These are phyloP conservation scores for Strix uralensis DNA, from an alignment of 2,113 vertebrate species.

Conservation along the genomic window DNA sequence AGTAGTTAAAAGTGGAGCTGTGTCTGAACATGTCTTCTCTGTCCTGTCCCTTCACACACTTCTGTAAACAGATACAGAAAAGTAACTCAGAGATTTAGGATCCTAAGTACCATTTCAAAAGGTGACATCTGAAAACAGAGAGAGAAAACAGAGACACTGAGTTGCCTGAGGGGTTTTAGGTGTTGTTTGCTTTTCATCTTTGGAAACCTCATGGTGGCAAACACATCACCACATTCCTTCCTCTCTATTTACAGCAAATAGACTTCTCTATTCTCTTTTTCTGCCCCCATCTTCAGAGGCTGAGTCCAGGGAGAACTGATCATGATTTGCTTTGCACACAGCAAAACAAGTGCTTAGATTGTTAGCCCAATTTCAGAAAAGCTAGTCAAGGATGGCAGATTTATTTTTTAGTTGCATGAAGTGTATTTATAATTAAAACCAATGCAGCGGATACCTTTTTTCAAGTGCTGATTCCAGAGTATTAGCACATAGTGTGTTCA, in stretches of 20 bases:
- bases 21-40: neutral
- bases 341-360: neutral
- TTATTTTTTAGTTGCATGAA: constrained; percentile 19
- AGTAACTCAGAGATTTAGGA: neutral
- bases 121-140: neutral
- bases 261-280: neutral
- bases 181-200: neutral
- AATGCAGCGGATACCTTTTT: neutral
- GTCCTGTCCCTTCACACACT: neutral
- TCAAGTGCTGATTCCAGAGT: neutral
- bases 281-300: neutral
- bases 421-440: constrained; percentile 10
- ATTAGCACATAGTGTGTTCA: neutral
- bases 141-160: neutral
- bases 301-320: neutral
- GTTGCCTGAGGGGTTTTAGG: neutral
- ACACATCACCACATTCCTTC: neutral
- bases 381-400: neutral
- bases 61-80: neutral
- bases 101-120: neutral
- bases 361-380: constrained; percentile 16
- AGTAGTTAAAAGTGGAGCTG: neutral
- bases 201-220: neutral
- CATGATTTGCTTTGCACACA: neutral
- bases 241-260: neutral